Percentiles rank a stretch among this genome's conserved stretches.
Evolutionary conservation across 2,113 vertebrate genomes (phyloP).

Genomic region (Euleptes europaea): DNA sequence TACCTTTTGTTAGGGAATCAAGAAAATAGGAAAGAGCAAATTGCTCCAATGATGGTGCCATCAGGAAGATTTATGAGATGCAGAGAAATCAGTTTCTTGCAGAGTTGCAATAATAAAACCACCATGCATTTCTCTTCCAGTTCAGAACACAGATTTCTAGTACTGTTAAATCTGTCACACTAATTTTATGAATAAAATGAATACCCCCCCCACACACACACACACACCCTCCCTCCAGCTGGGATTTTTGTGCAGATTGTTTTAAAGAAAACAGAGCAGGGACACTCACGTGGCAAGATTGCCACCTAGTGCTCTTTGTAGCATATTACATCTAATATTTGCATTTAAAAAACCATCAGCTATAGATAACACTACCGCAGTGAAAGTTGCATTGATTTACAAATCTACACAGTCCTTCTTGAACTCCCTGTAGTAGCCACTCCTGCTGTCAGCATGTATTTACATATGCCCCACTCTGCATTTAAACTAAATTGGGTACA

Average conservation of each 20-base stretch:
- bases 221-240: rapidly evolving
- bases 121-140: not conserved
- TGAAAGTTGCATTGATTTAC: not conserved
- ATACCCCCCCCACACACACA: rapidly evolving
- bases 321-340: conserved; percentile 33
- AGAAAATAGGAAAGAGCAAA: not conserved
- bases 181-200: rapidly evolving
- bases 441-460: not conserved
- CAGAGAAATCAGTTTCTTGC: rapidly evolving
- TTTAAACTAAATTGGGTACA: not conserved
- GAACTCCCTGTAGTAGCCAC: not conserved
- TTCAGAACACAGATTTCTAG: not conserved
- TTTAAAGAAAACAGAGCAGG: rapidly evolving
- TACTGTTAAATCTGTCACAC: rapidly evolving
- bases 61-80: rapidly evolving
- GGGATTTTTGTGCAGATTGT: rapidly evolving
- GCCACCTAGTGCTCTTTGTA: conserved; percentile 19
- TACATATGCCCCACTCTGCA: not conserved
- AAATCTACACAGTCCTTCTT: not conserved
- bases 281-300: conserved; percentile 13
- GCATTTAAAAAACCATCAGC: not conserved
- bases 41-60: rapidly evolving
- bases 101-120: not conserved
- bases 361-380: not conserved
- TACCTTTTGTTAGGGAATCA: not conserved